Conservation (phyloP, 2,113 vertebrate species). For the Macheiramphus alcinus region DNA sequence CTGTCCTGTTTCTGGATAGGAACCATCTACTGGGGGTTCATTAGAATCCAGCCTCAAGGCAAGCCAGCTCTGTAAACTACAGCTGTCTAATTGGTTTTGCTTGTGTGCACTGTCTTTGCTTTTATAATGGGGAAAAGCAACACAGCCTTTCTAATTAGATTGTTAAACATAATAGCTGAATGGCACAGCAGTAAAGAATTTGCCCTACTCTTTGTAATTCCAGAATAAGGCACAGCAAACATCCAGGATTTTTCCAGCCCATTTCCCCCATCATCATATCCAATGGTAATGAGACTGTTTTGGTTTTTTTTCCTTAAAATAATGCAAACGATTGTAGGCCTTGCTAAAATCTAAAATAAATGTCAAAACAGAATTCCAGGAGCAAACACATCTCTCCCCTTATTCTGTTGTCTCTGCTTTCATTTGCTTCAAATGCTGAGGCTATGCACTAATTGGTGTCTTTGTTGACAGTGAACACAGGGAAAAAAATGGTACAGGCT, state of each 20-base stretch:
- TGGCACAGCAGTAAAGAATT: slow-evolving; percentile 76
- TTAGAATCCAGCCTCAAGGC: slow-evolving; percentile 74
- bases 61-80: slow-evolving; percentile 71
- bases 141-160: slow-evolving; percentile 81
- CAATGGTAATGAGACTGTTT: slow-evolving; percentile 72
- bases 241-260: slow-evolving; percentile 76
- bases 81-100: slow-evolving; percentile 84
- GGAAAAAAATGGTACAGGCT: not conserved
- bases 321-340: slow-evolving; percentile 63
- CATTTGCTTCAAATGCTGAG: slow-evolving; percentile 14
- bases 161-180: slow-evolving; percentile 81
- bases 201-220: slow-evolving; percentile 73
- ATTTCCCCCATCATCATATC: slow-evolving; percentile 74
- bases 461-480: slow-evolving; percentile 41
- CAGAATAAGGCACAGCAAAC: slow-evolving; percentile 72
- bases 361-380: slow-evolving; percentile 70
- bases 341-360: slow-evolving; percentile 75
- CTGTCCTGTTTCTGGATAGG: slow-evolving; percentile 63
- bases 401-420: slow-evolving; percentile 56
- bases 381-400: slow-evolving; percentile 56
- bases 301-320: slow-evolving; percentile 58
- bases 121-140: slow-evolving; percentile 76
- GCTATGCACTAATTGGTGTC: slow-evolving; percentile 69
- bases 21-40: slow-evolving; percentile 69
- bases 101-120: slow-evolving; percentile 72